These are phyloP conservation scores for Hypothenemus hampei DNA, from an alignment of 1,140 invertebrate species.

Conservation along the genomic window DNA sequence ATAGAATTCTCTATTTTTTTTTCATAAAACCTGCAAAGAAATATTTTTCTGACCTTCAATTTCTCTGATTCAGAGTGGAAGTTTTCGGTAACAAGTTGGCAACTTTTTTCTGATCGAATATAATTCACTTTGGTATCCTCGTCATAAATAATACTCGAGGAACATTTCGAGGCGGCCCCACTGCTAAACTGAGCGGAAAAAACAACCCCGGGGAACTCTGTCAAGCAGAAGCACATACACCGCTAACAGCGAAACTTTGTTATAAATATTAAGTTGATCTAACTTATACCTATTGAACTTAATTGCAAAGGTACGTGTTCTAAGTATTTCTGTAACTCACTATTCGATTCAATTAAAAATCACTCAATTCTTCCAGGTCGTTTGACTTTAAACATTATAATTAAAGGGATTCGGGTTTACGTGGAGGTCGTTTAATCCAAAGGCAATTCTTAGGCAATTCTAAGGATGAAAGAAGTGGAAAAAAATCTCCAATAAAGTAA, in stretches of 20 bases:
- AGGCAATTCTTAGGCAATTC: slow-evolving; percentile 6
- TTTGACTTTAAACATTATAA: too few relatives aligned
- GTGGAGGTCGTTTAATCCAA: slow-evolving; percentile 2
- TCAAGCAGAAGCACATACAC: slow-evolving; percentile 24
- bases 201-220: slow-evolving; percentile 22
- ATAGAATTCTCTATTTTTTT: too few relatives aligned
- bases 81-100: too few relatives aligned
- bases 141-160: slow-evolving; percentile 8
- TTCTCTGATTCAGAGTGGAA: too few relatives aligned
- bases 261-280: slow-evolving; percentile 31
- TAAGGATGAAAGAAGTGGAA: slow-evolving; percentile 2
- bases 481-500: slow-evolving; percentile 24
- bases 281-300: slow-evolving; percentile 17
- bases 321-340: too few relatives aligned
- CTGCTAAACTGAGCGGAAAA: slow-evolving; percentile 31
- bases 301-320: background rate
- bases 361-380: too few relatives aligned
- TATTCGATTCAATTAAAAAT: too few relatives aligned
- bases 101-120: too few relatives aligned
- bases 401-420: too few relatives aligned
- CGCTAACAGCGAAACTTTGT: slow-evolving; percentile 31
- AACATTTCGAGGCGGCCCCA: slow-evolving; percentile 7
- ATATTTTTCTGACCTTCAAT: too few relatives aligned
- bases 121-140: slow-evolving; percentile 1
- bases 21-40: too few relatives aligned